A percentile compares a stretch with the other conserved stretches of the same genome.
These are phyloP conservation scores for Drosophila albomicans DNA, from an alignment of 1,140 invertebrate species.

Conservation along the genomic window DNA sequence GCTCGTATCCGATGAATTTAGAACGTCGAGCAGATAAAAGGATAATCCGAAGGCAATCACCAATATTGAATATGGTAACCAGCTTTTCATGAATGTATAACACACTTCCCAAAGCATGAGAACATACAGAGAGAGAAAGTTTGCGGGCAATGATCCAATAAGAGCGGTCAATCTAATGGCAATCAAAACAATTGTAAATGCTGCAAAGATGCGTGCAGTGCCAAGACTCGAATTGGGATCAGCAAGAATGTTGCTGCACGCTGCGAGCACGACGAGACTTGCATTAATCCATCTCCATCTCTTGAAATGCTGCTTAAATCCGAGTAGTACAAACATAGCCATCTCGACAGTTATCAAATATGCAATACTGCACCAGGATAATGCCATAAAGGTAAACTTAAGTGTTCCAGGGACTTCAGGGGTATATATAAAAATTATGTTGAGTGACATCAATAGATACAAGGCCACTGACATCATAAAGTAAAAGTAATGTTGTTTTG, in stretches of 20 bases:
- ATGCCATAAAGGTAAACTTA: slow-evolving; percentile 36
- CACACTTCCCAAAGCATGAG: slow-evolving; percentile 91
- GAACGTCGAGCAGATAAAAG: slow-evolving; percentile 88
- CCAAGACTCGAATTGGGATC: not conserved
- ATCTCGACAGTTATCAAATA: slow-evolving; percentile 85
- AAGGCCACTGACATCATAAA: slow-evolving; percentile 89
- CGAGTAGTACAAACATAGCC: slow-evolving; percentile 85
- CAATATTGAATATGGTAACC: slow-evolving; percentile 90
- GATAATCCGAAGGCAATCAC: slow-evolving; percentile 91
- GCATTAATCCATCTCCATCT: not conserved
- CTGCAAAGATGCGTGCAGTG: slow-evolving; percentile 86
- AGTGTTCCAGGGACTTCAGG: not conserved
- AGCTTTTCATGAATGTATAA: slow-evolving; percentile 90
- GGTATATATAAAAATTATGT: slow-evolving; percentile 86
- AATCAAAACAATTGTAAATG: slow-evolving; percentile 89
- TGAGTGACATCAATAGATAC: slow-evolving; percentile 87
- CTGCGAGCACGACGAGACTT: not conserved
- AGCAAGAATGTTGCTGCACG: not conserved
- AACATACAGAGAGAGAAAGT: slow-evolving; percentile 88
- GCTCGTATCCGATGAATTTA: slow-evolving; percentile 86
- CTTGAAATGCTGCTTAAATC: slow-evolving; percentile 84
- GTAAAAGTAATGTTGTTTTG: slow-evolving; percentile 89
- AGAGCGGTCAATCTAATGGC: slow-evolving; percentile 90
- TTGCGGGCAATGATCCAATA: slow-evolving; percentile 89
- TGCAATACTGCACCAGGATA: slow-evolving; percentile 85